Evolutionary conservation across 2,113 vertebrate genomes (phyloP).

Genomic region (Tragelaphus buxtoni): DNA sequence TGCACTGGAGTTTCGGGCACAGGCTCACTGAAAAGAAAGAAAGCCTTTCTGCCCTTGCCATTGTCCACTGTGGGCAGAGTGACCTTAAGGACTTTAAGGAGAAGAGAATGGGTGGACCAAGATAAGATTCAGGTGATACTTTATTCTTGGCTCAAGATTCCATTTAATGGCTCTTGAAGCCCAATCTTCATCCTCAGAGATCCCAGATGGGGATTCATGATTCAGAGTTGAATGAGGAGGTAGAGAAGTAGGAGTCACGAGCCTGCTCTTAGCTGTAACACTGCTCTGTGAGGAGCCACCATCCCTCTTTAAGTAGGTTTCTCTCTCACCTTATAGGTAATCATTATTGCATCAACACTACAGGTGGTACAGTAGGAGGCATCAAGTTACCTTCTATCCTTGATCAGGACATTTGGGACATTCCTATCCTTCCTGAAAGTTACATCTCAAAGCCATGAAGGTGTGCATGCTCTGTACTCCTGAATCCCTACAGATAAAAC

Average conservation of each 20-base stretch:
- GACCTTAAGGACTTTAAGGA: neutral
- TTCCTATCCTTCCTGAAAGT: neutral
- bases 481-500: neutral
- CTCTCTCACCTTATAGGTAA: neutral
- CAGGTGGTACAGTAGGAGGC: accelerated
- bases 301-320: neutral
- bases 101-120: neutral
- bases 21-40: neutral
- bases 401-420: neutral
- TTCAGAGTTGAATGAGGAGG: neutral
- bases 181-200: neutral
- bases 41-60: neutral
- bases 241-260: neutral
- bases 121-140: neutral
- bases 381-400: neutral
- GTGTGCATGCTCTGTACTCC: neutral
- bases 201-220: neutral
- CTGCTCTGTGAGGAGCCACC: neutral
- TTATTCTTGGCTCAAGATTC: neutral
- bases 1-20: neutral
- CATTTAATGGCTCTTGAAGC: neutral
- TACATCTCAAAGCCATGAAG: neutral
- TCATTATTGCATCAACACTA: neutral
- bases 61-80: neutral
- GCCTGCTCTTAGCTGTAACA: neutral